Conservation (phyloP, 2,888 invertebrate species). For the Parascotia fuliginaria region DNA sequence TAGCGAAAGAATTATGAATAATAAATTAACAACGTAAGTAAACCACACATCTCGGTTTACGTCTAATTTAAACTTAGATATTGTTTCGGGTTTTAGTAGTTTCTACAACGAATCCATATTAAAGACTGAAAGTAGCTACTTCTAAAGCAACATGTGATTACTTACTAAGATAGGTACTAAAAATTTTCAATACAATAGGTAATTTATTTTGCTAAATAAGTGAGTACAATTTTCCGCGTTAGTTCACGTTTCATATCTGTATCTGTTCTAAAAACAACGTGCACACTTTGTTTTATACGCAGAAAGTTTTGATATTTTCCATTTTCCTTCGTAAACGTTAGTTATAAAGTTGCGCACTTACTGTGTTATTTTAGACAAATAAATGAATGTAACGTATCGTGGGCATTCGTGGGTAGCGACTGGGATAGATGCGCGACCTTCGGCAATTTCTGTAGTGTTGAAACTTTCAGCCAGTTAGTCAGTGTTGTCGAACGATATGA, state of each 20-base stretch:
- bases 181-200: too few species aligned
- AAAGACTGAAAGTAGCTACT: too few species aligned
- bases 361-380: constrained; percentile 27
- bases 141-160: too few species aligned
- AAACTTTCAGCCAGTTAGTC: constrained; percentile 61
- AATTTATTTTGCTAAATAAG: too few species aligned
- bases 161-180: too few species aligned
- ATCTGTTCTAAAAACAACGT: too few species aligned
- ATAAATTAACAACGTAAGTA: constrained; percentile 13
- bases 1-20: neutral
- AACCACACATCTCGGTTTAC: constrained; percentile 8
- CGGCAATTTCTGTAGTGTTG: constrained; percentile 69
- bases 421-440: constrained; percentile 58
- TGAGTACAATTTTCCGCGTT: too few species aligned
- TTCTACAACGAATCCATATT: constrained; percentile 10
- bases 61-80: constrained; percentile 11
- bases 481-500: constrained; percentile 66
- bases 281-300: too few species aligned
- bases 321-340: constrained; percentile 25
- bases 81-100: constrained; percentile 20
- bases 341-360: too few species aligned
- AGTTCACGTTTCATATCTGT: too few species aligned
- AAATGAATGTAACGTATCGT: constrained; percentile 36
- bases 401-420: constrained; percentile 22
- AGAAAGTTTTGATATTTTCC: too few species aligned